Conservation (phyloP, 2,113 vertebrate species). For the Pogonocichla stellata region DNA sequence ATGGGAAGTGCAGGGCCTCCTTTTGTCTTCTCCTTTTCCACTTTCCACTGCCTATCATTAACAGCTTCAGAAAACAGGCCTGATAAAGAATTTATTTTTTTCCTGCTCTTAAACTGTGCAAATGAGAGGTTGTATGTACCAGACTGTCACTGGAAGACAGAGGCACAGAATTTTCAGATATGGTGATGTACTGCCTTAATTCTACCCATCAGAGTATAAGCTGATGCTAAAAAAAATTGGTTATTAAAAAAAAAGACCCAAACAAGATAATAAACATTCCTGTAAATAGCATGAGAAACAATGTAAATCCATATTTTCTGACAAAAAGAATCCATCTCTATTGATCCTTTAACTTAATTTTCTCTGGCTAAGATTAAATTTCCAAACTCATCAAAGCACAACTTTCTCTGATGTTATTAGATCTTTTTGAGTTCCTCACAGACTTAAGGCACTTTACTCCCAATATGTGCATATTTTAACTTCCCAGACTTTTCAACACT, state of each 20-base stretch:
- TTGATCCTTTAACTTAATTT: constrained; percentile 66
- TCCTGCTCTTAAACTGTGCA: background rate
- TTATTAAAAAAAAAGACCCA: background rate
- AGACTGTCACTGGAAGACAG: background rate
- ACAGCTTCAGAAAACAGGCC: background rate
- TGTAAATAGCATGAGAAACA: constrained; percentile 40
- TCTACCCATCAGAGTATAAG: background rate
- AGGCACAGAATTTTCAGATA: background rate
- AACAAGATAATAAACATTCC: constrained; percentile 18
- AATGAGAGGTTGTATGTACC: background rate
- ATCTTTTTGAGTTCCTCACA: constrained; percentile 20
- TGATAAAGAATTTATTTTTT: background rate
- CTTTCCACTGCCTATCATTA: background rate
- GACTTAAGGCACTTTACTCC: background rate
- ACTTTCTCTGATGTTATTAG: constrained; percentile 41
- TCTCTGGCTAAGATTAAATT: constrained; percentile 55
- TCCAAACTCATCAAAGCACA: constrained; percentile 57
- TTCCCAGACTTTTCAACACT: background rate
- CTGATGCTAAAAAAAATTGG: background rate
- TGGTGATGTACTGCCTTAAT: background rate
- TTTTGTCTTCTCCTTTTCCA: background rate
- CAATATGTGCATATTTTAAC: background rate
- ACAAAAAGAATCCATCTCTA: constrained; percentile 59
- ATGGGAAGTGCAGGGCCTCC: background rate
- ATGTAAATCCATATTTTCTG: constrained; percentile 41